Conservation (phyloP, 2,888 invertebrate genomes). For the Opisthograptis luteolata region DNA sequence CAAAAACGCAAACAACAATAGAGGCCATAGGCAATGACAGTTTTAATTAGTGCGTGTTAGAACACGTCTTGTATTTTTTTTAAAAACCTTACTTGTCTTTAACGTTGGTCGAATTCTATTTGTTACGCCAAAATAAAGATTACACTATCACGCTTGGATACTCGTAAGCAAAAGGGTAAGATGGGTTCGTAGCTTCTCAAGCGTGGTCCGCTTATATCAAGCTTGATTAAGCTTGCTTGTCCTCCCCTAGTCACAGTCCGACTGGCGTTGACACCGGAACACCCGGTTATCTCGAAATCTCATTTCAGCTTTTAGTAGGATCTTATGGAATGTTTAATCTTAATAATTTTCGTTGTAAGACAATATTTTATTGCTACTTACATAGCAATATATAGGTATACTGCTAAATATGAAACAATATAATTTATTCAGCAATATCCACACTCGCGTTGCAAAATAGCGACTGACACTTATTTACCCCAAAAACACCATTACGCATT, state of each 20-base stretch:
- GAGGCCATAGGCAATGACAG: not conserved
- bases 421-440: not conserved
- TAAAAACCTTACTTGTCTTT: not conserved
- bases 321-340: too few relatives aligned
- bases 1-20: not conserved
- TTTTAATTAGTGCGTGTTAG: not conserved
- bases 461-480: slow-evolving; percentile 43
- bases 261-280: too few relatives aligned
- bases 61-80: not conserved
- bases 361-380: too few relatives aligned
- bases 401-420: not conserved
- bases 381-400: too few relatives aligned
- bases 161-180: too few relatives aligned
- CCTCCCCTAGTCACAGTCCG: too few relatives aligned
- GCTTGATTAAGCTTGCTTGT: too few relatives aligned
- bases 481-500: slow-evolving; percentile 43
- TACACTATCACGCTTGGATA: slow-evolving; percentile 1
- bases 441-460: slow-evolving; percentile 63
- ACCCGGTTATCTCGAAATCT: too few relatives aligned
- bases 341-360: slow-evolving; percentile 1
- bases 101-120: slow-evolving; percentile 1
- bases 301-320: too few relatives aligned
- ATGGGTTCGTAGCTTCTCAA: too few relatives aligned
- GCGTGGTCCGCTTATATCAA: too few relatives aligned
- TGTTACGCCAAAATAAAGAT: not conserved